Percentiles rank a stretch among this genome's conserved stretches.
Evolutionary conservation across 2,113 vertebrate species (phyloP).

Genomic region (Menura novaehollandiae): DNA sequence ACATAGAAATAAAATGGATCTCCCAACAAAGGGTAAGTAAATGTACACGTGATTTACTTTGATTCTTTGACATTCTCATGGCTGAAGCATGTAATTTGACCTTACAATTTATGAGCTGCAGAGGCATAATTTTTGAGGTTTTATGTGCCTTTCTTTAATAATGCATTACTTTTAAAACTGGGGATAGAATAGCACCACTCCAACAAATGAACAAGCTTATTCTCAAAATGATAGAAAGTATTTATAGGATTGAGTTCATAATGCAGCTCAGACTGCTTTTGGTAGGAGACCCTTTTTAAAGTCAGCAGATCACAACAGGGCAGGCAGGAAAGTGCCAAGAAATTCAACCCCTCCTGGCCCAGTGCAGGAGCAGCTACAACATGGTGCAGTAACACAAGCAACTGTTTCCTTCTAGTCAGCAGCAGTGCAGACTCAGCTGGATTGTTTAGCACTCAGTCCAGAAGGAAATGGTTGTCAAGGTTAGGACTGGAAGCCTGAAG

Average conservation of each 20-base stretch:
- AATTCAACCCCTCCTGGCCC: background rate
- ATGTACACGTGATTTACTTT: background rate
- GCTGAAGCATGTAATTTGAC: background rate
- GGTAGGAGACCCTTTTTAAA: background rate
- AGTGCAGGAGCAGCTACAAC: background rate
- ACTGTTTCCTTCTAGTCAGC: background rate
- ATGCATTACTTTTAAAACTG: background rate
- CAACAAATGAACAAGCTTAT: background rate
- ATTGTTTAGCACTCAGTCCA: background rate
- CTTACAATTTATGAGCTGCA: background rate
- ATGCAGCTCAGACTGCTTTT: background rate
- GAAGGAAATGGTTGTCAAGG: background rate
- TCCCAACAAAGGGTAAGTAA: slow-evolving; percentile 85
- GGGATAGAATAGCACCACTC: background rate
- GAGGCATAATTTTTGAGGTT: rapidly evolving
- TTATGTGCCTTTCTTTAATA: background rate
- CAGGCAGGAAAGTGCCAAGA: background rate
- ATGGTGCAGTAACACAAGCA: background rate
- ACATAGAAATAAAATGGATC: slow-evolving; percentile 99
- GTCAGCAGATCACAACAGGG: background rate
- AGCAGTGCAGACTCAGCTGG: background rate
- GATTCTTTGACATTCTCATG: background rate
- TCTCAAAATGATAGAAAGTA: background rate
- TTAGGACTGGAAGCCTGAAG: background rate
- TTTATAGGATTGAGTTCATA: background rate